Evolutionary conservation across 2,113 vertebrate species (phyloP).

Genomic region (Poeciliopsis occidentalis): DNA sequence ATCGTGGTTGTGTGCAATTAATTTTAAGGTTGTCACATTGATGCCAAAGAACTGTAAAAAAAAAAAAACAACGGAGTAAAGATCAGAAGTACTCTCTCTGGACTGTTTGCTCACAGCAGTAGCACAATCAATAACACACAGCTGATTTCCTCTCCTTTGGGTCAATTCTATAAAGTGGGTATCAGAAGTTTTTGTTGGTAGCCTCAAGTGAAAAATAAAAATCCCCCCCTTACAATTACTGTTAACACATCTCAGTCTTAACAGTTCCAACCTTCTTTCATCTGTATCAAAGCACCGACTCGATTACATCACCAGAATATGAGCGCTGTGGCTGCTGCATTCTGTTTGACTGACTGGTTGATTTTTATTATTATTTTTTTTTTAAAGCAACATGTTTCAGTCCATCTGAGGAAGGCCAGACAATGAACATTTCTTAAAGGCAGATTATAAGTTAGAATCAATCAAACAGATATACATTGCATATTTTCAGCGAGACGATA

Average conservation of each 20-base stretch:
- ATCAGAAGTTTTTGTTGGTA: constrained; percentile 48
- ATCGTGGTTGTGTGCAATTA: not conserved
- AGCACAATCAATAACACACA: constrained; percentile 54
- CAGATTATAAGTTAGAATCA: not conserved
- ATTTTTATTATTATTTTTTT: no score
- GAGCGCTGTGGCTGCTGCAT: not conserved
- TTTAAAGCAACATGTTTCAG: not conserved
- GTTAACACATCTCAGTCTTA: constrained; percentile 15
- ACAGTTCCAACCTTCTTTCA: constrained; percentile 6
- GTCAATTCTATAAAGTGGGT: constrained; percentile 42
- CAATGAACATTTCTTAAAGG: not conserved
- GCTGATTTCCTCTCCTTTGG: constrained; percentile 47
- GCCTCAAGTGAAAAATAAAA: constrained; percentile 34
- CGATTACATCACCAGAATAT: constrained; percentile 20
- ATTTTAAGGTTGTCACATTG: constrained; percentile 18
- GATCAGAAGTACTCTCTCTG: constrained; percentile 10
- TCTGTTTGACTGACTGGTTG: not conserved
- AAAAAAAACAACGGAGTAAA: not conserved
- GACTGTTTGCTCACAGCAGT: constrained; percentile 30
- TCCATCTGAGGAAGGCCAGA: not conserved
- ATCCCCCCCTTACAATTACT: constrained; percentile 17
- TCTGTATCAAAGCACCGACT: constrained; percentile 5
- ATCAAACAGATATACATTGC: not conserved
- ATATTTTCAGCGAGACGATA: not conserved
- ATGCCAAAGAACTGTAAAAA: constrained; percentile 10